phyloP scores from a whole-genome alignment of 23 tunicate genomes.

The Styela clava region DNA sequence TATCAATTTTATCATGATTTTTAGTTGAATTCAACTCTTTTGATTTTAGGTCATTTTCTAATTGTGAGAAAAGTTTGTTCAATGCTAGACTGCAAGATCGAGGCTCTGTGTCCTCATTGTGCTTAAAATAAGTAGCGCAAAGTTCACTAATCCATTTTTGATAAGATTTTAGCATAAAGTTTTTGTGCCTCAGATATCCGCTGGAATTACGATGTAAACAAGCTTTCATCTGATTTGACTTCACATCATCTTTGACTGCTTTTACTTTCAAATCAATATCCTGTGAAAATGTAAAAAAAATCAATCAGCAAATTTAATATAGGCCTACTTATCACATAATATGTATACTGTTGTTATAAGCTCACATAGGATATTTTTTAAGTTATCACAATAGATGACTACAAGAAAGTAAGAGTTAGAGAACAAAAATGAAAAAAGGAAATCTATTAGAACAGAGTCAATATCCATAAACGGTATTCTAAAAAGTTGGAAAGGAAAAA shows the following conservation, averaged over 20 bases:
- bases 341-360: too few species aligned
- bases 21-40: neutral
- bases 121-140: neutral
- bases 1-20: neutral
- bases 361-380: too few species aligned
- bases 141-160: conserved; percentile 6
- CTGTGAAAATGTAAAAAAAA: neutral
- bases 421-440: too few species aligned
- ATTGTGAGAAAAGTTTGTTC: neutral
- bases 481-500: too few species aligned
- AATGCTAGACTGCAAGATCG: neutral
- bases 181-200: neutral
- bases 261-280: neutral
- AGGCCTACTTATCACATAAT: too few species aligned
- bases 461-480: too few species aligned
- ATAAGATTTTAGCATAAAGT: neutral
- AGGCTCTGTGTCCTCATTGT: neutral
- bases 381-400: too few species aligned
- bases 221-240: neutral
- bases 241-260: neutral
- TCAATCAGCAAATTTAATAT: too few species aligned
- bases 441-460: too few species aligned
- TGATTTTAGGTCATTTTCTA: neutral
- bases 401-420: too few species aligned
- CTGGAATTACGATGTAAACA: neutral